These are phyloP conservation scores for Caenorhabditis panamensis DNA, from an alignment of 2,888 invertebrate species.

Conservation along the genomic window DNA sequence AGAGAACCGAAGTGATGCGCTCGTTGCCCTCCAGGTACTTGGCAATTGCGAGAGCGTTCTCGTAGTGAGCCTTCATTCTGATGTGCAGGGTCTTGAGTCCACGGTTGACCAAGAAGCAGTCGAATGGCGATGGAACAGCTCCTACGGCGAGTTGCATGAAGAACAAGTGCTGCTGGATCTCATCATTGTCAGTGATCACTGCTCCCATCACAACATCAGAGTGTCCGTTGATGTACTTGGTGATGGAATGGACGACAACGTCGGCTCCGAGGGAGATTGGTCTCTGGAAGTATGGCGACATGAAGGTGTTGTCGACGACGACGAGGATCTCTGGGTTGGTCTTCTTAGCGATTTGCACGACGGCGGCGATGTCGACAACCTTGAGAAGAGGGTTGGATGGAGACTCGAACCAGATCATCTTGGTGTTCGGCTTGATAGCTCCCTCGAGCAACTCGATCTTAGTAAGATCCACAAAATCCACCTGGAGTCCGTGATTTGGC, in stretches of 20 bases:
- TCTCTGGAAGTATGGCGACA: constrained; percentile 83
- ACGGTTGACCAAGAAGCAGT: constrained; percentile 91
- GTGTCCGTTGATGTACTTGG: constrained; percentile 99
- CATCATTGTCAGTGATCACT: constrained; percentile 87
- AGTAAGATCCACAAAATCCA: constrained; percentile 89
- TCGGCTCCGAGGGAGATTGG: constrained; percentile 94
- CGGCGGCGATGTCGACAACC: constrained; percentile 89
- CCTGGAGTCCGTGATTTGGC: constrained; percentile 86
- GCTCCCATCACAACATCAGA: constrained; percentile 97
- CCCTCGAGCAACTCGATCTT: constrained; percentile 85
- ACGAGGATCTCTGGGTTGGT: constrained; percentile 83
- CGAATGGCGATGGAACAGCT: constrained; percentile 95
- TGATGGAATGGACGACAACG: constrained; percentile 91
- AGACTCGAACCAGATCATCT: constrained; percentile 92
- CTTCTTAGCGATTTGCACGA: constrained; percentile 82
- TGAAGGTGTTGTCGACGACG: constrained; percentile 94
- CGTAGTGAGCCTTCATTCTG: constrained; percentile 92
- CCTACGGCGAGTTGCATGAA: constrained; percentile 88
- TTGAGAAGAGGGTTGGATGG: constrained; percentile 96
- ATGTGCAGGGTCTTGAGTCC: constrained; percentile 94
- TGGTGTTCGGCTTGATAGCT: constrained; percentile 89
- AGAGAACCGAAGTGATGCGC: constrained; percentile 83
- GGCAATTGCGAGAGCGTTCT: constrained; percentile 88
- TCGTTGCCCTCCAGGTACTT: constrained; percentile 89
- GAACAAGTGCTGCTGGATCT: constrained; percentile 86